phyloP scores from a whole-genome alignment of 2,113 vertebrate genomes.

The Rhipidura dahli region DNA sequence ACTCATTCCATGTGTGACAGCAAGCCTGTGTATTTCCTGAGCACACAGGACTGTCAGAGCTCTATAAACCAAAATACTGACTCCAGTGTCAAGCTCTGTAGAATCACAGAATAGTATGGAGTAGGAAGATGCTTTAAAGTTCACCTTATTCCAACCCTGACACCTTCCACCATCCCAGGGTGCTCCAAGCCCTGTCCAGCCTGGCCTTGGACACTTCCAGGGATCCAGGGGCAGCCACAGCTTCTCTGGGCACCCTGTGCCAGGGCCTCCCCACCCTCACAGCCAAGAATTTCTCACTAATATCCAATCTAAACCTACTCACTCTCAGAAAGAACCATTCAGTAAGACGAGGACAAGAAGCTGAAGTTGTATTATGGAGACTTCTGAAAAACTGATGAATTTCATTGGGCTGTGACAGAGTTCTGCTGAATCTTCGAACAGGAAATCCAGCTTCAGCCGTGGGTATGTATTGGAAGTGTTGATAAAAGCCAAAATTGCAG shows the following conservation, averaged over 20 bases:
- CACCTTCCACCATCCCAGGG: accelerated
- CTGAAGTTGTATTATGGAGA: background rate
- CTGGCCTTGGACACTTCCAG: background rate
- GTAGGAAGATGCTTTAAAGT: background rate
- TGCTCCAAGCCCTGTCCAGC: accelerated
- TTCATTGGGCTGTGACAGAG: background rate
- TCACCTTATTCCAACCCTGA: accelerated
- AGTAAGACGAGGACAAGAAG: background rate
- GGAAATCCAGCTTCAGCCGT: conserved; percentile 40
- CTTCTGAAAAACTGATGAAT: background rate
- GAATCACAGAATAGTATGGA: background rate
- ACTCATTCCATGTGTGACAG: background rate
- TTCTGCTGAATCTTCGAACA: conserved; percentile 10
- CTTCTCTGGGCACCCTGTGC: background rate
- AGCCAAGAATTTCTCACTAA: background rate
- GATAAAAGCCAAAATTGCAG: conserved; percentile 66
- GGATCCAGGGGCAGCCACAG: background rate
- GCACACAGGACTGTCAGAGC: background rate
- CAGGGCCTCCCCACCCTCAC: background rate
- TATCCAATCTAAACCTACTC: background rate
- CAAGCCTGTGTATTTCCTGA: background rate
- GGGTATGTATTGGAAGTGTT: conserved; percentile 34
- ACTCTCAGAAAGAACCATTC: background rate
- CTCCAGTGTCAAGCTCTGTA: background rate
- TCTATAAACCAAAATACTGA: background rate